phyloP scores from a whole-genome alignment of 2,113 vertebrate genomes.

The human region DNA sequence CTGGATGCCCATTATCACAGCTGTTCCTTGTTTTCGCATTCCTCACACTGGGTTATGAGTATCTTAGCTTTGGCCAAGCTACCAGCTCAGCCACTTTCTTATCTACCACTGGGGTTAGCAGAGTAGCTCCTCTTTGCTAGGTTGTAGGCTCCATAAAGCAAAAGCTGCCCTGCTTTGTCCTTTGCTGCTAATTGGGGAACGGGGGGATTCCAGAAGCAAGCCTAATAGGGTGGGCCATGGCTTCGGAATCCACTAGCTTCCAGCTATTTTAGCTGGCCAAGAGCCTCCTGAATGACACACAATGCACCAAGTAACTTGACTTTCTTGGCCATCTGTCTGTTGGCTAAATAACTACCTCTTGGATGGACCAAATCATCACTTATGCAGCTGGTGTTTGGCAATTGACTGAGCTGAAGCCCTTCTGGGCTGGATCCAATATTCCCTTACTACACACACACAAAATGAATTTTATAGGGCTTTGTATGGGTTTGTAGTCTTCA shows the following conservation, averaged over 20 bases:
- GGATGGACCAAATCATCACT: slow-evolving; percentile 67
- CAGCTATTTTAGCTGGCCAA: background rate
- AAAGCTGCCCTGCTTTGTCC: background rate
- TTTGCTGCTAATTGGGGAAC: slow-evolving; percentile 39
- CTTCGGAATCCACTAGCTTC: background rate
- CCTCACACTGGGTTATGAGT: background rate
- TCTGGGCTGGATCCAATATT: slow-evolving; percentile 65
- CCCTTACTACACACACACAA: slow-evolving; percentile 35
- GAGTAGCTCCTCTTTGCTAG: background rate
- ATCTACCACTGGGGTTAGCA: background rate
- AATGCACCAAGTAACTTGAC: slow-evolving; percentile 14
- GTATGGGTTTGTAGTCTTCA: slow-evolving; percentile 3
- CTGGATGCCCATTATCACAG: background rate
- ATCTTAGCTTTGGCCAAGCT: background rate
- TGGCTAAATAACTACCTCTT: slow-evolving; percentile 76
- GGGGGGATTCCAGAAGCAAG: slow-evolving; percentile 12
- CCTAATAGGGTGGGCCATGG: background rate
- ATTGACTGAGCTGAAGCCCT: slow-evolving; percentile 34
- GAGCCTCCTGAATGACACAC: slow-evolving; percentile 13
- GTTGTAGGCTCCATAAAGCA: background rate
- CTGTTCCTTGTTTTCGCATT: background rate
- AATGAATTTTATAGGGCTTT: slow-evolving; percentile 37
- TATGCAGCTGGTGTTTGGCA: slow-evolving; percentile 73
- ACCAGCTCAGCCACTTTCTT: background rate
- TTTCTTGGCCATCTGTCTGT: slow-evolving; percentile 71